These are phyloP conservation scores for Stenichneumon culpator DNA, from an alignment of 2,888 invertebrate genomes.

Conservation along the genomic window DNA sequence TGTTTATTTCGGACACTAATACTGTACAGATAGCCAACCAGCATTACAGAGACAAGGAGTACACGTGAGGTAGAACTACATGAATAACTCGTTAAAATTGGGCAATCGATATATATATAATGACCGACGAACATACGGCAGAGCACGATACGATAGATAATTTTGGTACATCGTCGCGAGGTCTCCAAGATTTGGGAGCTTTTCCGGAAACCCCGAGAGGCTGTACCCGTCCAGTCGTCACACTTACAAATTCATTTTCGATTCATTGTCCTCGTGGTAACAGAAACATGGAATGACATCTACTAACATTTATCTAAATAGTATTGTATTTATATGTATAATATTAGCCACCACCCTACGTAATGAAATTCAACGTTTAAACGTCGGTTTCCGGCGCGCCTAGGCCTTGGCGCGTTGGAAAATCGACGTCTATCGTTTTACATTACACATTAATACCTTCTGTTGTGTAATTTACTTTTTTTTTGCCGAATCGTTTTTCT, in stretches of 20 bases:
- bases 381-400: conserved; percentile 72
- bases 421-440: conserved; percentile 47
- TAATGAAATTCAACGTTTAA: conserved; percentile 67
- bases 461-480: conserved; percentile 51
- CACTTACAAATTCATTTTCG: conserved; percentile 54
- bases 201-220: conserved; percentile 76
- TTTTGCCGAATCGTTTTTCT: conserved; percentile 7
- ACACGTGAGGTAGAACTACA: conserved; percentile 76
- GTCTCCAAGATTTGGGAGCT: conserved; percentile 79
- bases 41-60: conserved; percentile 78
- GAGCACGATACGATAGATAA: conserved; percentile 26
- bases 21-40: conserved; percentile 82
- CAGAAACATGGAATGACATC: conserved; percentile 83
- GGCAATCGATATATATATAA: conserved; percentile 41
- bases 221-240: conserved; percentile 71
- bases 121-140: conserved; percentile 28
- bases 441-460: conserved; percentile 63
- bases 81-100: conserved; percentile 58
- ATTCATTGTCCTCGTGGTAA: conserved; percentile 79
- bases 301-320: conserved; percentile 76
- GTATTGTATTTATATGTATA: conserved; percentile 64
- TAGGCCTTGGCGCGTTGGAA: conserved; percentile 78
- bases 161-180: conserved; percentile 78
- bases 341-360: conserved; percentile 79
- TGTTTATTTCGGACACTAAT: conserved; percentile 81